These are phyloP conservation scores for Eurystomus gularis DNA, from an alignment of 2,113 vertebrate species.

Conservation along the genomic window DNA sequence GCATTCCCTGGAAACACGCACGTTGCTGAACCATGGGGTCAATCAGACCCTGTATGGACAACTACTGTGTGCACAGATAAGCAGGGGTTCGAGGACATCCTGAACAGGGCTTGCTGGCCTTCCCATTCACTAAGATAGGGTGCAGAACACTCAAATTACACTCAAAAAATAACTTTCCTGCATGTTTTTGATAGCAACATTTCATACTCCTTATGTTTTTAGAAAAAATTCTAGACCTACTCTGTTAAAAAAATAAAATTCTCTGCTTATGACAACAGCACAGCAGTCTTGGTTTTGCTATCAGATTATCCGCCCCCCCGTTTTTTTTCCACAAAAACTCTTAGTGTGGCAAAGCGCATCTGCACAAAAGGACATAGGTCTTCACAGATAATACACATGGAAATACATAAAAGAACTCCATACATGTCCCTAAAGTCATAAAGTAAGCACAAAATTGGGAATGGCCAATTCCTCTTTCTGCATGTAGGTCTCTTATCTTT, in stretches of 20 bases:
- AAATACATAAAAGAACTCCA: neutral
- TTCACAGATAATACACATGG: neutral
- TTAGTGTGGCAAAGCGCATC: neutral
- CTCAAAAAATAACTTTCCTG: neutral
- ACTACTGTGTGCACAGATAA: neutral
- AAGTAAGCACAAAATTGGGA: neutral
- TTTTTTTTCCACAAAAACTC: neutral
- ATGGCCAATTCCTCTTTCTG: neutral
- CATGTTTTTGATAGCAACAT: neutral
- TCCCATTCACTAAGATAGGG: neutral
- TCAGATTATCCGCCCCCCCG: neutral
- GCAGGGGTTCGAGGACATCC: neutral
- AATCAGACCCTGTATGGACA: neutral
- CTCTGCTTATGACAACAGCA: neutral
- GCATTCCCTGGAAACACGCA: neutral
- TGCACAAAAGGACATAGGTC: neutral
- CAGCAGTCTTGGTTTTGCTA: neutral
- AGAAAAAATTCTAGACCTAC: neutral
- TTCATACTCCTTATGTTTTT: neutral
- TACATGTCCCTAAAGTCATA: neutral
- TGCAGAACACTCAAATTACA: neutral
- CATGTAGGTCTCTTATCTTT: neutral
- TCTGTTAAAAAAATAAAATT: neutral
- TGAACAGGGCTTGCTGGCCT: neutral
- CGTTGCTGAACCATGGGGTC: neutral